Conservation (phyloP, 2,797 vertebrate species). For the Heterohyrax brucei region DNA sequence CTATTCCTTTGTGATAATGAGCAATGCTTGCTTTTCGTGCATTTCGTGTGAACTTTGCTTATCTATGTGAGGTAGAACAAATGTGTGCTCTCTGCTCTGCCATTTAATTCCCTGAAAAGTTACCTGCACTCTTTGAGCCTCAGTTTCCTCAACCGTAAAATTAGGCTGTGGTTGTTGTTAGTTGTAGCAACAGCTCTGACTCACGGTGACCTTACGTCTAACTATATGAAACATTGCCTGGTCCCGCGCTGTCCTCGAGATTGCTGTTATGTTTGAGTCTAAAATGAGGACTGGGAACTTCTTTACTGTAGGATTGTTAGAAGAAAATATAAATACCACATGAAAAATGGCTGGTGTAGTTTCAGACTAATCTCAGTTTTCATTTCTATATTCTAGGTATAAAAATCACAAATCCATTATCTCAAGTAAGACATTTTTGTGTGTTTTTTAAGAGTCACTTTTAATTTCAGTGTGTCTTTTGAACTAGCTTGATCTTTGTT, state of each 20-base stretch:
- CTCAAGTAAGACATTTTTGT: background rate
- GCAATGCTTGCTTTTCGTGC: background rate
- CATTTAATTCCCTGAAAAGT: background rate
- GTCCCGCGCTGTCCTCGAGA: background rate
- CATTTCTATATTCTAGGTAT: background rate
- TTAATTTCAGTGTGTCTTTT: constrained; percentile 50
- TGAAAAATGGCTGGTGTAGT: background rate
- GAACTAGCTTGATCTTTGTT: background rate
- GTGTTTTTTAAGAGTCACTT: background rate
- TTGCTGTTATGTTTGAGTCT: background rate
- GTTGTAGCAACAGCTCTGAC: background rate
- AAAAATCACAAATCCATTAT: background rate
- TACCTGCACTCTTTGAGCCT: background rate
- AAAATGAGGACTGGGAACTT: background rate
- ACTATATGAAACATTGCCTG: background rate
- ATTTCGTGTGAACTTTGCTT: background rate
- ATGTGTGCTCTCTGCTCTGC: background rate
- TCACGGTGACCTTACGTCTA: background rate
- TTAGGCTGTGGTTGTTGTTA: background rate
- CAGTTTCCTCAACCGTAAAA: background rate
- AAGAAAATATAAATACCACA: background rate
- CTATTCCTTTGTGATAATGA: background rate
- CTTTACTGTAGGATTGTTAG: background rate
- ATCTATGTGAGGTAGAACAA: background rate
- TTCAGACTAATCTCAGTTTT: background rate